Conservation (phyloP, 1,140 invertebrate species). For the Meloidogyne chitwoodi region DNA sequence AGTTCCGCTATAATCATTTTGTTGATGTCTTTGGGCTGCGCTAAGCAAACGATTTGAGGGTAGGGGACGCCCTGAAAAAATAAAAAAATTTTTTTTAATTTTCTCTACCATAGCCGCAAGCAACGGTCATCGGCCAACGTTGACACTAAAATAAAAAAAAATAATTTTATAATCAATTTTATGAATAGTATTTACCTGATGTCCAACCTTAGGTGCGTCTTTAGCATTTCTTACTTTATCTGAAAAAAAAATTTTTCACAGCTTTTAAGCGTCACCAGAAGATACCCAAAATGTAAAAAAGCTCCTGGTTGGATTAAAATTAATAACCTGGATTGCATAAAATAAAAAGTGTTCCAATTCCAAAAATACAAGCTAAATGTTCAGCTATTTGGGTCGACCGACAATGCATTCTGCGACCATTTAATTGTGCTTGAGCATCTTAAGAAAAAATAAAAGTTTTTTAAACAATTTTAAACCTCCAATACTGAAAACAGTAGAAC, state of each 20-base stretch:
- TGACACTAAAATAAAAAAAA: constrained; percentile 20
- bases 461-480: constrained; percentile 28
- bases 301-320: neutral
- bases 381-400: constrained; percentile 44
- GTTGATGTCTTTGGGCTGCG: constrained; percentile 34
- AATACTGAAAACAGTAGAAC: constrained; percentile 46
- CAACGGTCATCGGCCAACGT: constrained; percentile 48
- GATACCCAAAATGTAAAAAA: neutral
- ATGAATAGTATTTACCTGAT: constrained; percentile 21
- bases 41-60: constrained; percentile 39
- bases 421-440: constrained; percentile 50
- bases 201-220: constrained; percentile 33
- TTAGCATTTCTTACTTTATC: constrained; percentile 37
- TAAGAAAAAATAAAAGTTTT: constrained; percentile 2
- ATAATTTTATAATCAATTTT: neutral
- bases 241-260: neutral
- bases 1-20: constrained; percentile 13
- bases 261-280: neutral
- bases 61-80: neutral
- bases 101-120: constrained; percentile 42
- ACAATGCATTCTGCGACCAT: constrained; percentile 48
- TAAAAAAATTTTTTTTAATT: neutral
- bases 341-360: constrained; percentile 47
- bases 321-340: constrained; percentile 31
- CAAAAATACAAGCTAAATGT: constrained; percentile 48